These are phyloP conservation scores for Paracyclopina nana DNA, from an alignment of 1,140 invertebrate species.

Conservation along the genomic window DNA sequence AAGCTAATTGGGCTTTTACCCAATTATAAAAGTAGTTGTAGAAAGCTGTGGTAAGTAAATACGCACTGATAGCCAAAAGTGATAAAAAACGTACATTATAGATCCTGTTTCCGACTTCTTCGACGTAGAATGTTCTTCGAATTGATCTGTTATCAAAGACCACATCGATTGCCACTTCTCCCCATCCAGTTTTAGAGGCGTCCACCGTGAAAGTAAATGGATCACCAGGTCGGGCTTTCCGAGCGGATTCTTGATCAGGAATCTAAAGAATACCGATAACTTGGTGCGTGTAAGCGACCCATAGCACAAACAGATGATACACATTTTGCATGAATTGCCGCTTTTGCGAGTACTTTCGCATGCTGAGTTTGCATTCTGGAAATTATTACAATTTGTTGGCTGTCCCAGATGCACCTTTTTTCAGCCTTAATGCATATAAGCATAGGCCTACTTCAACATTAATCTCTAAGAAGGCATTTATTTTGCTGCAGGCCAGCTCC, in stretches of 20 bases:
- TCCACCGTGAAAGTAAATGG: conserved; percentile 64
- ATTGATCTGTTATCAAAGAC: conserved; percentile 45
- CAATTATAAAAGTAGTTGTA: too few species aligned
- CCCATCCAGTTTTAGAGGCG: conserved; percentile 56
- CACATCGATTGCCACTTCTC: conserved; percentile 69
- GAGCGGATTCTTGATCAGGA: conserved; percentile 47
- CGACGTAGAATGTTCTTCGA: conserved; percentile 45
- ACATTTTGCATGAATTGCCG: conserved; percentile 12
- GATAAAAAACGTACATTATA: conserved; percentile 38
- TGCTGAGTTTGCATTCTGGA: too few species aligned
- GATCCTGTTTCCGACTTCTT: conserved; percentile 54
- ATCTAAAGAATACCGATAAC: conserved; percentile 30
- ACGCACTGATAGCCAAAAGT: too few species aligned
- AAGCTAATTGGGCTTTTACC: too few species aligned
- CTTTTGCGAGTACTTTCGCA: too few species aligned
- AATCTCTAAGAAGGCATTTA: too few species aligned
- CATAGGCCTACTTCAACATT: too few species aligned
- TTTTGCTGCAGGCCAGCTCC: too few species aligned
- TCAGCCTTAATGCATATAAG: too few species aligned
- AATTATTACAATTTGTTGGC: too few species aligned
- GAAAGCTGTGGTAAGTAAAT: too few species aligned
- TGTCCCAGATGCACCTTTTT: too few species aligned
- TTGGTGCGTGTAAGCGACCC: conserved; percentile 17
- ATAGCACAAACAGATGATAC: conserved; percentile 3
- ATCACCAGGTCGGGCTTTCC: conserved; percentile 48